Base-by-base conservation (phyloP, 1,140 invertebrate genomes). In the Eriosoma lanigerum region DNA sequence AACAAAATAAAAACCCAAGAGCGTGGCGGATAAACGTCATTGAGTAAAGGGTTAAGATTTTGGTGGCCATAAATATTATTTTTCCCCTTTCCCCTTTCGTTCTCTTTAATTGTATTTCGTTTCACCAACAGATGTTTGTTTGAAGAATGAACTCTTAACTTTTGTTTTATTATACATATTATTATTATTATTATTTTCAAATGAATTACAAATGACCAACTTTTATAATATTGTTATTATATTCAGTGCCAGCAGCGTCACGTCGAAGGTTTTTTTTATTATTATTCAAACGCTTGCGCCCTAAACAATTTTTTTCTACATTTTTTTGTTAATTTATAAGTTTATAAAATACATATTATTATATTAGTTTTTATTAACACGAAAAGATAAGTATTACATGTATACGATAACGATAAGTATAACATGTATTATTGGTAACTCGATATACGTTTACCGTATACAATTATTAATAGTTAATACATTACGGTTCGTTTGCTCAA, bases 41-140 rank as follows among this genome's bases (percentile, higher is more conserved):
- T 2, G 54, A 9, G 44, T 24, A 60, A 78, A 78, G 75, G 75
- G 75, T 78, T 78, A 78, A 78, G 75, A 78, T 78, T 78, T 78
- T 19, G 56, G 32, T 29, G 75, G 56, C 38, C 52, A 78, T 78
- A 78, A 78, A 78, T 78, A 78, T 60, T 62, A 78, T 78, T 78
- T 46, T 48, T 78, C 19, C 32, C 17, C 26, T 78, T 78, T 9
- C 56, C 50, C 54, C 38, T 48, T 46, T 46, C 56, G 68, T 24
- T 50, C 75, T 17, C 75, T 78, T 78, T 62, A 78, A 78, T 78
- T 78, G 75, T 78, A 78, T 62, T 78, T 78, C 75, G 75, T 78
- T 78, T 78, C 46, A 56, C 75, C 75, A 62, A 78, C 75, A 78
- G 75, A 78, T 78, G 75, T 78, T 78, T 78, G 75, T 60, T 60